phyloP scores from a whole-genome alignment of 2,888 invertebrate genomes.

The Galeruca laticollis region DNA sequence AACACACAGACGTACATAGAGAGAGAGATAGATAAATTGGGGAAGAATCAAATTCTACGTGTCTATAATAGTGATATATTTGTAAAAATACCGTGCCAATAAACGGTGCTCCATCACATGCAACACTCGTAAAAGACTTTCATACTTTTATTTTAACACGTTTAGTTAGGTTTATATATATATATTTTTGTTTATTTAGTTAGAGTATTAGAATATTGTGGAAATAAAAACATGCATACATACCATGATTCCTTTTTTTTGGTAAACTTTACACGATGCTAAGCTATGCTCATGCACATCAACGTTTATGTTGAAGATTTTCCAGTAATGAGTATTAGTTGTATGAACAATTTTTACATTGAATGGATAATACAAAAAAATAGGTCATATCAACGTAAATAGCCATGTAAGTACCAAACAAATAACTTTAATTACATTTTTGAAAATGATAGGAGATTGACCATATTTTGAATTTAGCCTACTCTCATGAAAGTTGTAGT shows the following conservation, averaged over 20 bases:
- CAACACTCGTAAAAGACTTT: constrained; percentile 27
- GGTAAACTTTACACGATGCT: constrained; percentile 29
- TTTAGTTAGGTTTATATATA: constrained; percentile 18
- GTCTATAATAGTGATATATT: constrained; percentile 49
- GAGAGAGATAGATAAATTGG: constrained; percentile 65
- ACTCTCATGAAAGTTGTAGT: no score
- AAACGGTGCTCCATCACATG: constrained; percentile 55
- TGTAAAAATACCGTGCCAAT: constrained; percentile 57
- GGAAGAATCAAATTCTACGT: constrained; percentile 57
- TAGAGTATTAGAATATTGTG: constrained; percentile 18
- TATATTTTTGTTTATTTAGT: constrained; percentile 31
- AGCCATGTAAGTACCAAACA: no score
- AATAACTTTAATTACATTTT: no score
- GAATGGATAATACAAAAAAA: no score
- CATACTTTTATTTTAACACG: neutral
- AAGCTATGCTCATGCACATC: constrained; percentile 41
- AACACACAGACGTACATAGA: constrained; percentile 67
- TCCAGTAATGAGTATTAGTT: neutral
- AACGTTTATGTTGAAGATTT: constrained; percentile 39
- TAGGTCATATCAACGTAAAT: no score
- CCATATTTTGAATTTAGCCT: no score
- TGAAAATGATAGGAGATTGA: no score
- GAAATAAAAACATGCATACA: constrained; percentile 43
- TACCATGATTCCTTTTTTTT: constrained; percentile 40
- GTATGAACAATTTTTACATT: no score